Evolutionary conservation across 2,113 vertebrate genomes (phyloP).

Genomic region (Porphyrio hochstetteri): DNA sequence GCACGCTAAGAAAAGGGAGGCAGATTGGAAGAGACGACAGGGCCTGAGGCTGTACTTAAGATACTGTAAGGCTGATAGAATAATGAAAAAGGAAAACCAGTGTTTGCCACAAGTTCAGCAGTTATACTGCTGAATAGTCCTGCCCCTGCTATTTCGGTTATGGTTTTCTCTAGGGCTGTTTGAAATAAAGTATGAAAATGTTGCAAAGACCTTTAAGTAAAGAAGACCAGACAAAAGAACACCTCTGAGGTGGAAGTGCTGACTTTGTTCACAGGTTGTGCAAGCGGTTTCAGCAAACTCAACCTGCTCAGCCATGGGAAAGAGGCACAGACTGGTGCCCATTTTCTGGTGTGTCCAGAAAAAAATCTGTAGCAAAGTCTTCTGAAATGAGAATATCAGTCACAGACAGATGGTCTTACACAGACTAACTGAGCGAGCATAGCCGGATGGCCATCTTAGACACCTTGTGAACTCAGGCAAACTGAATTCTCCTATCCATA

Average conservation of each 20-base stretch:
- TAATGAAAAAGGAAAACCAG: slow-evolving; percentile 18
- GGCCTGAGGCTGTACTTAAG: background rate
- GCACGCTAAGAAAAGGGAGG: background rate
- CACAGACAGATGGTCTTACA: background rate
- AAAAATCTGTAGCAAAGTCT: background rate
- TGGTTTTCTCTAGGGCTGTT: background rate
- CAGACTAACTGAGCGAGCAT: background rate
- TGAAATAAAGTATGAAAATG: background rate
- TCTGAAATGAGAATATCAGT: background rate
- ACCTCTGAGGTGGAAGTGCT: background rate
- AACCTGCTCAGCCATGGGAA: background rate
- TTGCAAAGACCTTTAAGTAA: background rate
- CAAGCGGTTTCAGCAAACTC: background rate
- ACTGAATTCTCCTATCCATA: background rate
- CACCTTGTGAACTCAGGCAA: background rate
- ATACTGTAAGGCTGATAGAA: slow-evolving; percentile 13
- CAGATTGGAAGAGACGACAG: background rate
- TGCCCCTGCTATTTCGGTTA: background rate
- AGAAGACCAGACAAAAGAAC: background rate
- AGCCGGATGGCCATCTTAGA: background rate
- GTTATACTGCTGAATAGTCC: background rate
- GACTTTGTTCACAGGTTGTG: background rate
- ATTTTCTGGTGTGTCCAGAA: background rate
- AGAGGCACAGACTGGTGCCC: background rate
- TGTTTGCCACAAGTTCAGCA: slow-evolving; percentile 6